These are phyloP conservation scores for Ecliptopera silaceata DNA, from an alignment of 2,888 invertebrate genomes.

Conservation along the genomic window DNA sequence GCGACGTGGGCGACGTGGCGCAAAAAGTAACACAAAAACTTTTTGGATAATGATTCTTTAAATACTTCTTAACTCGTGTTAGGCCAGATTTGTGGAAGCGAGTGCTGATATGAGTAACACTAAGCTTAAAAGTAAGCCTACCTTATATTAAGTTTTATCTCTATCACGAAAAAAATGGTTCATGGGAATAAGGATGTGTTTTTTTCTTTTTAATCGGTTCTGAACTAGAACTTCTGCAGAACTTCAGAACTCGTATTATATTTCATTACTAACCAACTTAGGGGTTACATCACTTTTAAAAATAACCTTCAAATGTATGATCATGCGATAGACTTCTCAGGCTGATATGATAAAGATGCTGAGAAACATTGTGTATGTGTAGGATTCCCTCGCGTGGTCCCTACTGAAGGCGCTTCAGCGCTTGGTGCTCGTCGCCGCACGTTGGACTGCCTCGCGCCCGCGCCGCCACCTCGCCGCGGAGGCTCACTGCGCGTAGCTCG, in stretches of 20 bases:
- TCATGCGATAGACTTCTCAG: no score
- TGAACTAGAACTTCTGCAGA: no score
- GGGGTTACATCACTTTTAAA: no score
- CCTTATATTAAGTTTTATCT: no score
- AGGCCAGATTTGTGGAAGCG: constrained; percentile 38
- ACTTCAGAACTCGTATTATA: no score
- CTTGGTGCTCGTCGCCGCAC: constrained; percentile 82
- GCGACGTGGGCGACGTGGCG: constrained; percentile 3
- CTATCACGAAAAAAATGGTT: no score
- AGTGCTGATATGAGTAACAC: neutral
- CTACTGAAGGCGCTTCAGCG: constrained; percentile 86
- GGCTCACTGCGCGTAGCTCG: constrained; percentile 84
- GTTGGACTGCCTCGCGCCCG: constrained; percentile 85
- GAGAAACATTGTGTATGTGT: no score
- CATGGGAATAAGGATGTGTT: no score
- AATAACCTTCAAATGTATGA: no score
- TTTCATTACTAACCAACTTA: no score
- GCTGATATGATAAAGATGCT: no score
- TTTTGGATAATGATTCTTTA: constrained; percentile 40
- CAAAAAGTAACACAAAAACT: constrained; percentile 28
- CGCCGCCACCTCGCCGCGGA: constrained; percentile 75
- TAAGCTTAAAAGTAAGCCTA: neutral
- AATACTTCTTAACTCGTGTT: constrained; percentile 40
- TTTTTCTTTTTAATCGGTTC: no score
- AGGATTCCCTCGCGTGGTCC: constrained; percentile 89